These are phyloP conservation scores for Ptilodon capucinus DNA, from an alignment of 2,888 invertebrate genomes.

Conservation along the genomic window DNA sequence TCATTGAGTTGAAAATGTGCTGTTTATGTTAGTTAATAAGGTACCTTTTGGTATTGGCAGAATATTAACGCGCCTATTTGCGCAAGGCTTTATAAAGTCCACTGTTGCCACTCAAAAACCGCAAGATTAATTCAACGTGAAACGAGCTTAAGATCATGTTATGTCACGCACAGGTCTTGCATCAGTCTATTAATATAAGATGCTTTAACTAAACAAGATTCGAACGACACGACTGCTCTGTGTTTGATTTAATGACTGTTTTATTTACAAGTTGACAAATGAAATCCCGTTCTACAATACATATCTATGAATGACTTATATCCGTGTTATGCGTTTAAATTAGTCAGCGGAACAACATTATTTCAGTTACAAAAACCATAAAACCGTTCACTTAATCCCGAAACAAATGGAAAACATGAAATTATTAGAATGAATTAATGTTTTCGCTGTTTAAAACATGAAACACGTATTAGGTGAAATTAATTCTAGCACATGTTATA, in stretches of 20 bases:
- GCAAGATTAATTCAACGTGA: conserved; percentile 47
- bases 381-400: no score
- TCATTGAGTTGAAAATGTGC: no score
- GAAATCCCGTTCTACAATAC: background rate
- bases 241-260: background rate
- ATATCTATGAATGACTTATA: background rate
- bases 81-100: conserved; percentile 32
- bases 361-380: no score
- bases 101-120: conserved; percentile 47
- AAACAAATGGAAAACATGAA: background rate
- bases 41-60: no score
- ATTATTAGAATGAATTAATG: no score
- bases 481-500: conserved; percentile 6
- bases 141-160: conserved; percentile 5
- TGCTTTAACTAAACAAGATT: background rate
- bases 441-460: no score
- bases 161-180: conserved; percentile 2
- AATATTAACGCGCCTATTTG: no score
- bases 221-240: background rate
- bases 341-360: no score
- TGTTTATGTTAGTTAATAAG: no score
- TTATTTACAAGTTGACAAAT: background rate
- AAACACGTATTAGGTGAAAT: background rate
- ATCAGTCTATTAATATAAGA: background rate
- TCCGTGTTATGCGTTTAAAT: background rate